Base-by-base conservation (phyloP, 2,113 vertebrate genomes). In the Emydura subglobosa region DNA sequence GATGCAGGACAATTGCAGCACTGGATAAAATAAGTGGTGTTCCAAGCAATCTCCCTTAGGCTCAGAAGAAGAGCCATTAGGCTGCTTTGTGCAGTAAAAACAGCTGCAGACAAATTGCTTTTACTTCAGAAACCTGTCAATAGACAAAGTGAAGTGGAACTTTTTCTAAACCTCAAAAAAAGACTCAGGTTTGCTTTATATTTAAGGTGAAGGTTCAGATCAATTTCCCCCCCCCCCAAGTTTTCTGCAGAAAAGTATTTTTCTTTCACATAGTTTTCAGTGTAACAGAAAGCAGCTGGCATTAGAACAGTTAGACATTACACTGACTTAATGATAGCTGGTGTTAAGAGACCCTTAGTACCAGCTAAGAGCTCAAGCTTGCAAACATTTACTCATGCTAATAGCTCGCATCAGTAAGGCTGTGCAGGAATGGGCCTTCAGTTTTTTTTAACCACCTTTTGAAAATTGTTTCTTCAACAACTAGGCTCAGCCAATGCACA, bases 241-340 rank as follows among this genome's bases (percentile, higher is more conserved):
- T 76, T 93, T 68, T 87, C 68, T 74, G 39, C 78, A 88, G 94
- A 53, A 83, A 82, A 94, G 68, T 22, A 27, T 88, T 92, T 93
- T 93, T 19, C 13, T 90, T 96, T 81, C 59, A 83, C 78, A 34
- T 1, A 2, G 31, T 17, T 74, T 14, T 83, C 76, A 65, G 13
- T 79, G 76, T 54, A 44, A 61, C 22, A 42, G 21, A 25, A 76
- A 25, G 9, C 11, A 47, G 11, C 68, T 82, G 54, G 24, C 29
- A 86, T 86, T 85, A 83, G 54, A 92, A 31, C 59, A 79, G 25
- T 22, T 25, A 83, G 14, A 24, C 59, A 19, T 79, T 88, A 31
- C 0, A 2, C 8, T 59, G 14, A 59, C 80, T 94, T 34, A 68
- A 68, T 72, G 57, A 49, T 27, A 65, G 53, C n/a, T 94, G 59